These are phyloP conservation scores for Calcarius ornatus DNA, from an alignment of 2,113 vertebrate genomes.

Conservation along the genomic window DNA sequence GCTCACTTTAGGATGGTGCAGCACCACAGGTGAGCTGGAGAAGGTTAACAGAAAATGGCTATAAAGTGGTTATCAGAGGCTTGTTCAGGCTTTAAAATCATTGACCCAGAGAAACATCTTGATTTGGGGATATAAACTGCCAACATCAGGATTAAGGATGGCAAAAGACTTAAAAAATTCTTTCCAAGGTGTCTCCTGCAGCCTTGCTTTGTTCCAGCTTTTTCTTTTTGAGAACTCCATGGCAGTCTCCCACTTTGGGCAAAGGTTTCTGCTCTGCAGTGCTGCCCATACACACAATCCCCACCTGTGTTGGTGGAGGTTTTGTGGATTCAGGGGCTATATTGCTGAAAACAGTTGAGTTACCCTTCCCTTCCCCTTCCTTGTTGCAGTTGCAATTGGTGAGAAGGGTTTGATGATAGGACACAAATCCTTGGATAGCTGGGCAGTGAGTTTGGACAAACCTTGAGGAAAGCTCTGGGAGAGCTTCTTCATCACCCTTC, in stretches of 20 bases:
- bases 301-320: not conserved
- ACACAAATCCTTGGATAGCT: not conserved
- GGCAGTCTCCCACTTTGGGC: not conserved
- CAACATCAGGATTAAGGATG: rapidly evolving
- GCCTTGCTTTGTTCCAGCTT: not conserved
- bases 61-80: not conserved
- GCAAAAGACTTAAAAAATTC: not conserved
- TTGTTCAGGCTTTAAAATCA: not conserved
- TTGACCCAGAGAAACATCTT: not conserved
- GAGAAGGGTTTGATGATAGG: not conserved
- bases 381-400: not conserved
- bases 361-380: not conserved
- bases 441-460: not conserved
- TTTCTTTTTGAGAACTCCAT: not conserved
- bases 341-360: not conserved
- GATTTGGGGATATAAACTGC: not conserved
- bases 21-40: rapidly evolving
- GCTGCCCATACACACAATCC: not conserved
- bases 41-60: not conserved
- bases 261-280: not conserved
- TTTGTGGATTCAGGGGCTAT: not conserved
- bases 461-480: not conserved
- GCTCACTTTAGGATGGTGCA: not conserved
- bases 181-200: not conserved
- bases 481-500: not conserved